Conservation (phyloP, 2,113 vertebrate species). For the Rhynchomys soricoides region DNA sequence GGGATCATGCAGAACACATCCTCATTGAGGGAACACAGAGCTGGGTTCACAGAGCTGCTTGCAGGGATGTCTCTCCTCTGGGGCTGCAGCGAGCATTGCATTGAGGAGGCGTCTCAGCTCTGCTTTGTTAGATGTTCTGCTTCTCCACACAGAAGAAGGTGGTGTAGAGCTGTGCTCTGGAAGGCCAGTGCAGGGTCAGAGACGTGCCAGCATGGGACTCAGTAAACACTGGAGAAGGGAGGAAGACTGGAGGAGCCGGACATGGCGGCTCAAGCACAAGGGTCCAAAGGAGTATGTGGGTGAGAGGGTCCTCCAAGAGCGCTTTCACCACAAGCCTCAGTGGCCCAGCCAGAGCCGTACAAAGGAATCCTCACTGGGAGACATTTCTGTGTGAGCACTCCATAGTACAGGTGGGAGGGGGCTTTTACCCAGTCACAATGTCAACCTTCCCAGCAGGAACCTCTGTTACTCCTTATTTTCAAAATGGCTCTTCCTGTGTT, state of each 20-base stretch:
- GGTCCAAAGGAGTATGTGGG: not conserved
- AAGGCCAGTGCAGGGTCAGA: too few species aligned
- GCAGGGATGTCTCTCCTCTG: not conserved
- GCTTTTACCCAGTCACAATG: not conserved
- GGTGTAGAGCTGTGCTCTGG: not conserved
- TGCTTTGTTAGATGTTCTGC: not conserved
- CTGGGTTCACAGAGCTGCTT: not conserved
- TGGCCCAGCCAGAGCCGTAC: not conserved
- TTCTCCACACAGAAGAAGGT: not conserved
- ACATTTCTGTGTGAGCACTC: not conserved
- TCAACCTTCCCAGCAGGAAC: not conserved
- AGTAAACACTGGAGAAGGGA: not conserved
- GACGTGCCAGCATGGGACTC: not conserved
- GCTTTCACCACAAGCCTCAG: not conserved
- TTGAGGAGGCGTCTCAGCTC: fast-evolving
- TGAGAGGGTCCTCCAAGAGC: not conserved
- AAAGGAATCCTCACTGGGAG: not conserved
- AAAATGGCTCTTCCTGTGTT: not conserved
- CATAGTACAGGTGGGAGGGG: not conserved
- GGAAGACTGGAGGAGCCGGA: too few species aligned
- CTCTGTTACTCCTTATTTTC: too few species aligned
- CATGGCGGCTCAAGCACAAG: not conserved
- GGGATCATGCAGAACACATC: not conserved
- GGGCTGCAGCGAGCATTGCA: too few species aligned
- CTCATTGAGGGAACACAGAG: not conserved